These are phyloP conservation scores for Myopa tessellatipennis DNA, from an alignment of 2,888 invertebrate species.

Conservation along the genomic window DNA sequence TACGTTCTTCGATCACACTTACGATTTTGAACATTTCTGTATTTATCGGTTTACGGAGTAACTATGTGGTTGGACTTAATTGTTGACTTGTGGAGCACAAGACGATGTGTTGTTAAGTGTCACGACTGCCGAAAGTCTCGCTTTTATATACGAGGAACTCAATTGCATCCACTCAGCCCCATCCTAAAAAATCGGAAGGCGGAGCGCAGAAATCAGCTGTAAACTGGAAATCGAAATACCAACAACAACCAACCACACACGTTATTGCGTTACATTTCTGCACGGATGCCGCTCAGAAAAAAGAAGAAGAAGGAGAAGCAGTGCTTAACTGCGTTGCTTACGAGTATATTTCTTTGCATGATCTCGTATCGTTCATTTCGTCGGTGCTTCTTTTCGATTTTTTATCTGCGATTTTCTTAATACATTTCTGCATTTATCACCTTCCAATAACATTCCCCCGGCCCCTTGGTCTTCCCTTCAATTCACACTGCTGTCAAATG, in stretches of 20 bases:
- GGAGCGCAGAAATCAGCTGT: background rate
- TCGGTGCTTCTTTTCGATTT: background rate
- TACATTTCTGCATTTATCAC: background rate
- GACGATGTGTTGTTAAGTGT: constrained; percentile 22
- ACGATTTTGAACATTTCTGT: constrained; percentile 55
- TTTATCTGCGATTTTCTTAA: background rate
- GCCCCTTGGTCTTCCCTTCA: background rate
- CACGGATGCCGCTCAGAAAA: background rate
- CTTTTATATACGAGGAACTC: constrained; percentile 51
- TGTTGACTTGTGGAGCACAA: constrained; percentile 23
- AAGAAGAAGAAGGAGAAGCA: background rate
- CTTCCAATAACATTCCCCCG: too few species aligned
- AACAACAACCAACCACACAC: background rate
- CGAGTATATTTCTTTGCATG: background rate
- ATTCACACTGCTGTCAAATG: background rate
- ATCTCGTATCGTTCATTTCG: background rate
- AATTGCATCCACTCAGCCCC: constrained; percentile 43
- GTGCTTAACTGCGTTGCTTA: background rate
- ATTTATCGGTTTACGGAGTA: too few species aligned
- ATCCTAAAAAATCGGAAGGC: background rate
- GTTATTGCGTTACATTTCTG: constrained; percentile 10
- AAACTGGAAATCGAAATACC: constrained; percentile 31
- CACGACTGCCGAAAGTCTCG: constrained; percentile 28
- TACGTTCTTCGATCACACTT: constrained; percentile 44
- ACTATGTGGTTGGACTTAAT: background rate